phyloP scores from a whole-genome alignment of 2,797 vertebrate species.

The Delichon dasypus region DNA sequence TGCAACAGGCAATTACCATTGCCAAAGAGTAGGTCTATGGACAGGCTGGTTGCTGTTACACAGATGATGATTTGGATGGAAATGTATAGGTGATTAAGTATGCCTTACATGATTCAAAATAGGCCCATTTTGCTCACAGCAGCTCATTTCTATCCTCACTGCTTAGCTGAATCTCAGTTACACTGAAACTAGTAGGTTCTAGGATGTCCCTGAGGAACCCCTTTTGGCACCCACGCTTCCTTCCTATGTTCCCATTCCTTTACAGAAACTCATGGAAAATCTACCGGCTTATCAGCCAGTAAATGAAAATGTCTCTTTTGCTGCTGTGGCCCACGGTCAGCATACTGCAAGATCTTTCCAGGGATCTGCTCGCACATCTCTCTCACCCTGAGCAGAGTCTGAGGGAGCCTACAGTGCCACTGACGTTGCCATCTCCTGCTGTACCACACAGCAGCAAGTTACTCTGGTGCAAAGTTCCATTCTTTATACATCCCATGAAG shows the following conservation, averaged over 20 bases:
- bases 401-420: fast-evolving
- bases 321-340: not conserved
- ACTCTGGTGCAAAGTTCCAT: not conserved
- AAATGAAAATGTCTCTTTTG: not conserved
- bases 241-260: not conserved
- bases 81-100: not conserved
- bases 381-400: not conserved
- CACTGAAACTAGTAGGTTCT: not conserved
- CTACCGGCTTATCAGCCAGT: not conserved
- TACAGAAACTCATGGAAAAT: not conserved
- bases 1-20: not conserved
- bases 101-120: not conserved
- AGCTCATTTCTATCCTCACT: not conserved
- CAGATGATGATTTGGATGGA: not conserved
- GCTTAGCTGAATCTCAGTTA: not conserved
- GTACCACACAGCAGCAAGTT: fast-evolving
- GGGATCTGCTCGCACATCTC: not conserved
- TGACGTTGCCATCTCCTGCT: not conserved
- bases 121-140: not conserved
- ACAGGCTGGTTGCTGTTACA: not conserved
- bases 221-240: not conserved
- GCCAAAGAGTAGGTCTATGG: not conserved
- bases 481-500: not conserved
- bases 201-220: not conserved
- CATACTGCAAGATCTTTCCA: fast-evolving